phyloP scores from a whole-genome alignment of 2,797 vertebrate species.

The Ceryle rudis region DNA sequence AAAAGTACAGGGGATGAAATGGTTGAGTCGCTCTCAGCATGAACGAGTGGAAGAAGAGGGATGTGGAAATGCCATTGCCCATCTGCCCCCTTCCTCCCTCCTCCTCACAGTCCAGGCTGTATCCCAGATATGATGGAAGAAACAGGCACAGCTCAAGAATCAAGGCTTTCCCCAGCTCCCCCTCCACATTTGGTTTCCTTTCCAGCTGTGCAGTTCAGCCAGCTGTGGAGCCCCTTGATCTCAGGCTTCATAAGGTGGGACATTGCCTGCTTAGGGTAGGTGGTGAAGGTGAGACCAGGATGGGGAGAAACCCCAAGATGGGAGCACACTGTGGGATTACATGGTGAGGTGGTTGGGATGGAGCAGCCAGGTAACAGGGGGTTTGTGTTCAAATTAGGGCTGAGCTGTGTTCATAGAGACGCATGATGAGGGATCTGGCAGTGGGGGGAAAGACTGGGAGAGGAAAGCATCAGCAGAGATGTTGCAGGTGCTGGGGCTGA shows the following conservation, averaged over 20 bases:
- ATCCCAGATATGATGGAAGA: not conserved
- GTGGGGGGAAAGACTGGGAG: accelerated
- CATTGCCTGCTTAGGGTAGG: not conserved
- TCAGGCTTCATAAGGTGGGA: not conserved
- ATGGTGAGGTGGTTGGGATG: not conserved
- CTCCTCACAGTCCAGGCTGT: not conserved
- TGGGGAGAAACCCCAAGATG: not conserved
- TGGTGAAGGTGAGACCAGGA: not conserved
- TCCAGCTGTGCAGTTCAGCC: not conserved
- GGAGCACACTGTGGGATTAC: not conserved
- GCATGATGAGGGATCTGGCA: not conserved
- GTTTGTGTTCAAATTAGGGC: not conserved
- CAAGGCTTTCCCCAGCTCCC: not conserved
- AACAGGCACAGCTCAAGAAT: not conserved
- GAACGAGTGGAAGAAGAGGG: not conserved
- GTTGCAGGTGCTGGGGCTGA: not conserved
- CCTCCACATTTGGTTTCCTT: not conserved
- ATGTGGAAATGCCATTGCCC: not conserved
- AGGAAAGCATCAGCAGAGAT: not conserved
- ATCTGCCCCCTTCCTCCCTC: not conserved
- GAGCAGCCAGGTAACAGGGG: not conserved
- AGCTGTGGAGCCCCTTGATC: not conserved
- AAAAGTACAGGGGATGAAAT: accelerated
- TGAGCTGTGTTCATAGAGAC: not conserved
- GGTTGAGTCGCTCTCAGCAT: accelerated